A percentile compares a stretch with the other conserved stretches of the same genome.
These are phyloP conservation scores for Plodia interpunctella DNA, from an alignment of 1,140 invertebrate species.

Conservation along the genomic window DNA sequence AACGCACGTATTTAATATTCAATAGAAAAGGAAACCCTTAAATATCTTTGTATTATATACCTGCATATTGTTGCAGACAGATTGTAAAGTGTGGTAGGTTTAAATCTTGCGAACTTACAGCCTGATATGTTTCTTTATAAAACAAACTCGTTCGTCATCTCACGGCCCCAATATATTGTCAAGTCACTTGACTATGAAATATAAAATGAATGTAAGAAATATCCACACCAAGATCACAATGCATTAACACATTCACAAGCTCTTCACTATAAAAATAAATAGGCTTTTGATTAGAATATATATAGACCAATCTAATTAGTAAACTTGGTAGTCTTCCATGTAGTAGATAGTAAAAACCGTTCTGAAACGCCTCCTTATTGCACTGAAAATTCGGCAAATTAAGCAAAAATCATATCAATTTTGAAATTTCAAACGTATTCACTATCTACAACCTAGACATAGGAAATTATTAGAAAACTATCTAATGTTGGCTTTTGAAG, in stretches of 20 bases:
- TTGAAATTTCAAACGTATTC: conserved; percentile 34
- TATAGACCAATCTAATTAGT: conserved; percentile 4
- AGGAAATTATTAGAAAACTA: neutral
- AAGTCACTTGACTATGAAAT: conserved; percentile 21
- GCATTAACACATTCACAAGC: conserved; percentile 22
- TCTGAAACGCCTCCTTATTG: neutral
- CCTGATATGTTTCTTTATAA: neutral
- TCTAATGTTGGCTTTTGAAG: too few relatives aligned
- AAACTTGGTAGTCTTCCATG: neutral
- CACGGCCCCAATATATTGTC: conserved; percentile 23
- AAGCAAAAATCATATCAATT: conserved; percentile 10
- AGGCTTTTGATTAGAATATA: conserved; percentile 30
- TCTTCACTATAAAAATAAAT: conserved; percentile 42
- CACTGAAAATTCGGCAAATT: conserved; percentile 10
- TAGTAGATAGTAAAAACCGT: neutral
- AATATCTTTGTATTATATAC: too few relatives aligned
- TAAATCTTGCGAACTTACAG: neutral
- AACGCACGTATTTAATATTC: too few relatives aligned
- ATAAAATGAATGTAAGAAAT: neutral
- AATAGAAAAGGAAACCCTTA: too few relatives aligned
- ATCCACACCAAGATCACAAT: conserved; percentile 14
- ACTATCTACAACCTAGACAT: conserved; percentile 23
- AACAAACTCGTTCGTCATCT: conserved; percentile 12
- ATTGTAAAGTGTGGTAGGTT: too few relatives aligned
- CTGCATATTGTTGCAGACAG: too few relatives aligned